Evolutionary conservation across 2,113 vertebrate species (phyloP).

Genomic region (Nasalis larvatus): DNA sequence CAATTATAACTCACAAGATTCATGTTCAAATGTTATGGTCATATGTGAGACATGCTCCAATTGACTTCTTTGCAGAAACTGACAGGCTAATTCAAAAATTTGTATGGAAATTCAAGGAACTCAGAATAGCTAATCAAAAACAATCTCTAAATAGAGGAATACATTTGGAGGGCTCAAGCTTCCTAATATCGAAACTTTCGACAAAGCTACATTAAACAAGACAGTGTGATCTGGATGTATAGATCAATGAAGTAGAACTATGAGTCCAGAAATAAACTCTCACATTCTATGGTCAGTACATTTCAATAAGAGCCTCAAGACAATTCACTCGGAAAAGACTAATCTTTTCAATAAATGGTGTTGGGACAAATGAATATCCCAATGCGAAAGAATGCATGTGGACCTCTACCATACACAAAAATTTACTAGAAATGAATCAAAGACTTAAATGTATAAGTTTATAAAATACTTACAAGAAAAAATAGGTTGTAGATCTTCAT

Average conservation of each 20-base stretch:
- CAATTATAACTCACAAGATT: background rate
- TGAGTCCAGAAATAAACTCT: background rate
- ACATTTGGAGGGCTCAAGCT: background rate
- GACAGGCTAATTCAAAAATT: background rate
- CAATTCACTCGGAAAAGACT: background rate
- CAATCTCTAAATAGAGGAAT: background rate
- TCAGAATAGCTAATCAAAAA: background rate
- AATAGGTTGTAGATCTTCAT: background rate
- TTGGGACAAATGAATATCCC: background rate
- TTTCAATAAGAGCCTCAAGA: background rate
- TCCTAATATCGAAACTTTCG: background rate
- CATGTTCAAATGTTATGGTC: background rate
- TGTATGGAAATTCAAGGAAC: background rate
- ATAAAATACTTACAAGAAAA: background rate
- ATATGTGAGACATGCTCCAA: too few species aligned
- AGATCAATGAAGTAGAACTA: background rate
- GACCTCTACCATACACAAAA: background rate
- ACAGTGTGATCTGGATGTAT: background rate
- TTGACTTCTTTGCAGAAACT: background rate
- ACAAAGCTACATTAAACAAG: background rate
- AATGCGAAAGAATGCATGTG: background rate
- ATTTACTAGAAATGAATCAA: background rate
- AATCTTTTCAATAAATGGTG: background rate
- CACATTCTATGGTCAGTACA: background rate
- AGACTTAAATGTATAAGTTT: background rate